Evolutionary conservation across 2,797 vertebrate species (phyloP).

Genomic region (Chrysocyon brachyurus): DNA sequence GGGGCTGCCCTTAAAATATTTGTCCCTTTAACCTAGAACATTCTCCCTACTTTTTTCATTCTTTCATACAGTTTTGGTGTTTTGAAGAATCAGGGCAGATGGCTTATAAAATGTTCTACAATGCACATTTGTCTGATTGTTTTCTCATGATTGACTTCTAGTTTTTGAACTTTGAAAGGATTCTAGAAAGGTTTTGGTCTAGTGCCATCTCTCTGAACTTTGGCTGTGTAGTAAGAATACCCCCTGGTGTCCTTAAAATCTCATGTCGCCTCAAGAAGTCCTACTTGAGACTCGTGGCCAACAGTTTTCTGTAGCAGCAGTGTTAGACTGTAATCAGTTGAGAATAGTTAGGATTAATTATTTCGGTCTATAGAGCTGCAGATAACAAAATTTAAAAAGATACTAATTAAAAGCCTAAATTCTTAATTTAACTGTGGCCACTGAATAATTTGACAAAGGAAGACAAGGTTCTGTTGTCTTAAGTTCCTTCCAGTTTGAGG

Average conservation of each 20-base stretch:
- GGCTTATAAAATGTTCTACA: neutral
- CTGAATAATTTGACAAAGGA: neutral
- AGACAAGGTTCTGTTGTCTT: neutral
- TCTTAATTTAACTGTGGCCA: neutral
- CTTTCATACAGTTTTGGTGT: neutral
- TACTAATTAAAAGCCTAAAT: neutral
- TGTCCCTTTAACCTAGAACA: constrained; percentile 9
- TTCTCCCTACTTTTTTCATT: neutral
- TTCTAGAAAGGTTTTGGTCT: neutral
- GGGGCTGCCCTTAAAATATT: neutral
- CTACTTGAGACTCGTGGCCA: neutral
- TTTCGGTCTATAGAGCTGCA: neutral
- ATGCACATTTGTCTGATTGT: neutral
- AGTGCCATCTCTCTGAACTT: neutral
- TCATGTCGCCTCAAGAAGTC: neutral
- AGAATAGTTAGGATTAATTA: constrained; percentile 8
- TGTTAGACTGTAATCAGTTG: neutral
- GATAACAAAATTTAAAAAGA: neutral
- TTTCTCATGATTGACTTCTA: neutral
- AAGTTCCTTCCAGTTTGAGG: neutral
- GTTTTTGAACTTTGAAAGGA: constrained; percentile 6
- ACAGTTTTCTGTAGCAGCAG: neutral
- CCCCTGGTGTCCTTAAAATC: neutral
- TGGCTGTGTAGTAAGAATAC: neutral
- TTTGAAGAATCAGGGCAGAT: constrained; percentile 27